A percentile compares a stretch with the other conserved stretches of the same genome.
phyloP scores from a whole-genome alignment of 2,888 invertebrate genomes.

The Caenorhabditis sp. region DNA sequence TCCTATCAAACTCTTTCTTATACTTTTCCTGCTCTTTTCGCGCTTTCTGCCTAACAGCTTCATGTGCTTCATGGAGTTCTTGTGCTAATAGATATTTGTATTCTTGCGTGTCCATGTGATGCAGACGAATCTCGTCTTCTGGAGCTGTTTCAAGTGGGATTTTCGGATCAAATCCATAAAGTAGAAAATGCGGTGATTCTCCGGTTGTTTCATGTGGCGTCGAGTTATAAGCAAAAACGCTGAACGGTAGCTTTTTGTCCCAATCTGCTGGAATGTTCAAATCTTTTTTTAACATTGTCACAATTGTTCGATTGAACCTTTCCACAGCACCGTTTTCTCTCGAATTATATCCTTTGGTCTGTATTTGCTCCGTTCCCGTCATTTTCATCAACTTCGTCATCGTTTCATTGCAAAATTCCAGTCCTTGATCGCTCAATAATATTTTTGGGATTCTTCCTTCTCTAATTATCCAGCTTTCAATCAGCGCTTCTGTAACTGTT shows the following conservation, averaged over 20 bases:
- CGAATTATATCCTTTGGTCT: constrained; percentile 39
- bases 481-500: constrained; percentile 22
- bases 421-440: constrained; percentile 29
- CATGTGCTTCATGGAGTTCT: neutral
- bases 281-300: constrained; percentile 24
- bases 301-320: constrained; percentile 34
- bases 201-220: neutral
- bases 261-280: neutral
- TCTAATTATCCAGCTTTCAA: constrained; percentile 22
- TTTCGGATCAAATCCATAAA: neutral
- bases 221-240: neutral
- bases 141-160: neutral
- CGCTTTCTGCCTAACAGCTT: neutral
- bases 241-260: neutral
- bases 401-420: constrained; percentile 19
- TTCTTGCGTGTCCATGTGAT: neutral
- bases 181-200: neutral
- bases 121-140: neutral
- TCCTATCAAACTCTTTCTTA: neutral
- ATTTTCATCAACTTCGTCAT: constrained; percentile 19
- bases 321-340: constrained; percentile 44
- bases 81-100: neutral
- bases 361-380: constrained; percentile 6
- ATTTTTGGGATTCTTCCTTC: constrained; percentile 21
- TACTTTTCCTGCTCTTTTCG: neutral